Conservation (phyloP, 1,140 invertebrate genomes). For the Phenacoccus solenopsis region DNA sequence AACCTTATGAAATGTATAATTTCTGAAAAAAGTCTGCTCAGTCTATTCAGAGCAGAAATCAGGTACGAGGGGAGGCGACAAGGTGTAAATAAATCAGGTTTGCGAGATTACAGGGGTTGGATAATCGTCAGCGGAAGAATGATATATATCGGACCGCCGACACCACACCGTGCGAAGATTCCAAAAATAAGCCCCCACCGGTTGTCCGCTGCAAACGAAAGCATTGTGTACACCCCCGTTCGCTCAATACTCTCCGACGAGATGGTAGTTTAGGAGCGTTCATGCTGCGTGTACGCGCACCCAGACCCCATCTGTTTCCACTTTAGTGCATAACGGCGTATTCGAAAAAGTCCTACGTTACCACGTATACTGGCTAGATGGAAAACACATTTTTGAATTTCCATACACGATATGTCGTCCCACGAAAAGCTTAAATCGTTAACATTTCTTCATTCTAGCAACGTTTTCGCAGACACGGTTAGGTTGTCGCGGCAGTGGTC, state of each 20-base stretch:
- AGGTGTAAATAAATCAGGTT: slow-evolving; percentile 2
- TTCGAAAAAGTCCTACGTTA: background rate
- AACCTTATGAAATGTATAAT: no score
- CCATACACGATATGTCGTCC: no score
- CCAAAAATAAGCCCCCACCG: background rate
- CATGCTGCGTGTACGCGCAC: background rate
- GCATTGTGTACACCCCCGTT: background rate
- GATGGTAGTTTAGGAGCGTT: background rate
- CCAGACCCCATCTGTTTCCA: background rate
- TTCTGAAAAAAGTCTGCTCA: no score
- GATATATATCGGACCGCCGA: background rate
- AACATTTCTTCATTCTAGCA: no score
- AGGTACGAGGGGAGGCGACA: background rate
- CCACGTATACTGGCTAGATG: no score
- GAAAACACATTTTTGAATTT: no score
- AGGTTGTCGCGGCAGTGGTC: no score
- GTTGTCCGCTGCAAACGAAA: background rate
- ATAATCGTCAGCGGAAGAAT: background rate
- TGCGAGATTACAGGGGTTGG: background rate
- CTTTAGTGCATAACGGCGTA: background rate
- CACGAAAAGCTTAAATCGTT: no score
- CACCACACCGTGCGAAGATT: background rate
- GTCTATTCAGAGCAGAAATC: no score
- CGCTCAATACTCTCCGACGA: background rate
- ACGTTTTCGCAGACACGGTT: no score